Conservation (phyloP, 2,888 invertebrate genomes). For the Incurvaria masculella region DNA sequence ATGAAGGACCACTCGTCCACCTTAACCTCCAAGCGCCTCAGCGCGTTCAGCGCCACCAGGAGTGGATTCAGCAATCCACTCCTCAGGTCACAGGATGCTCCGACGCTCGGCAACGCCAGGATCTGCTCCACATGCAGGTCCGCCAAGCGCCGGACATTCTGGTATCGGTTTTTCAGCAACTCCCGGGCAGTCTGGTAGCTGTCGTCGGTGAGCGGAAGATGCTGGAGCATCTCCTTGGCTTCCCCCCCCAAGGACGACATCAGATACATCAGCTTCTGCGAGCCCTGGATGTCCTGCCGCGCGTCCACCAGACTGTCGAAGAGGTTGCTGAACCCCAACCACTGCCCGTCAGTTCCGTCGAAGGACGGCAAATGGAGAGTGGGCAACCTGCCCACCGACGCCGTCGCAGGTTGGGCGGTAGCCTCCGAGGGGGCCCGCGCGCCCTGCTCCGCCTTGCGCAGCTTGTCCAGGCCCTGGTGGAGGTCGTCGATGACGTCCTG, state of each 20-base stretch:
- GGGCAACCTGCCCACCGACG: no score
- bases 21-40: not conserved
- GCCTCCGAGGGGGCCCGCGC: no score
- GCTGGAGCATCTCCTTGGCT: not conserved
- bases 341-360: no score
- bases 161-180: not conserved
- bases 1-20: conserved; percentile 1
- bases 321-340: not conserved
- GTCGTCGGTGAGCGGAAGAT: not conserved
- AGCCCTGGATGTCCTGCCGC: not conserved
- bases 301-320: not conserved
- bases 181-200: not conserved
- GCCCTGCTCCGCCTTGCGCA: no score
- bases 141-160: not conserved
- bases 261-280: not conserved
- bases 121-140: not conserved
- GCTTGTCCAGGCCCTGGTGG: no score
- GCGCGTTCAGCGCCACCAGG: not conserved
- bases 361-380: no score
- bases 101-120: conserved; percentile 2
- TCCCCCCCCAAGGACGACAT: not conserved
- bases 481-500: no score
- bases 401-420: no score
- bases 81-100: not conserved
- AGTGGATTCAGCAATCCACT: not conserved